Evolutionary conservation across 2,797 vertebrate species (phyloP), one percentile per base, ranked within the genome.

Genomic region (Ateles fusciceps): DNA sequence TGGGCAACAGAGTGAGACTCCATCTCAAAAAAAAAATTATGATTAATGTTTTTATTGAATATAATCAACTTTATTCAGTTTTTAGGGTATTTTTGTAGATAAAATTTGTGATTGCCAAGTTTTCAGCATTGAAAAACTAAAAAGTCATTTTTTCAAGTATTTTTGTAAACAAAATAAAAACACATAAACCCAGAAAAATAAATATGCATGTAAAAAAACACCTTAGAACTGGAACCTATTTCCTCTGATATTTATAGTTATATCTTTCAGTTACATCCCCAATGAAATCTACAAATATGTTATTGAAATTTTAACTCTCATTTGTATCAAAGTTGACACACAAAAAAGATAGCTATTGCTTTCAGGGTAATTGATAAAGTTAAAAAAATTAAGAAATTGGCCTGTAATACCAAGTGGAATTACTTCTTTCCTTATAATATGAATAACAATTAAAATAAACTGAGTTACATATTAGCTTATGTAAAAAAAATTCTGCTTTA

Each of bases 141-240:
- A 93, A 79, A 21, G 4, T 71, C 17, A n/a, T 76, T 21, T 52
- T 64, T n/a, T 7, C 24, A 44, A 14, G 6, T 74, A 84, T 93
- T 78, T 85, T 87, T 33, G 33, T 76, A 95, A 92, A 90, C 33
- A 93, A 48, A 50, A 64, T 85, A 1, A 93, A 94, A 92, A 72
- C 7, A 55, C 19, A 46, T 22, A 81, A 36, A 52, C 14, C 59
- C 7, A 52, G 6, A 42, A 13, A 39, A 26, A 59, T 88, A 74
- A 21, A n/a, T 30, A 33, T 3, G 22, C 3, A 39, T 22, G 3
- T 42, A 28, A 4, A 92, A 80, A 93, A 74, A 85, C 0, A 11
- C n/a, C 61, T 12, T 68, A 33, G 36, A 94, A 75, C 26, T 83
- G 74, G 36, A 74, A 55, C 0, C 7, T 42, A 11, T 61, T 68